Conservation (phyloP, 2,113 vertebrate species). For the Dendropsophus ebraccatus region DNA sequence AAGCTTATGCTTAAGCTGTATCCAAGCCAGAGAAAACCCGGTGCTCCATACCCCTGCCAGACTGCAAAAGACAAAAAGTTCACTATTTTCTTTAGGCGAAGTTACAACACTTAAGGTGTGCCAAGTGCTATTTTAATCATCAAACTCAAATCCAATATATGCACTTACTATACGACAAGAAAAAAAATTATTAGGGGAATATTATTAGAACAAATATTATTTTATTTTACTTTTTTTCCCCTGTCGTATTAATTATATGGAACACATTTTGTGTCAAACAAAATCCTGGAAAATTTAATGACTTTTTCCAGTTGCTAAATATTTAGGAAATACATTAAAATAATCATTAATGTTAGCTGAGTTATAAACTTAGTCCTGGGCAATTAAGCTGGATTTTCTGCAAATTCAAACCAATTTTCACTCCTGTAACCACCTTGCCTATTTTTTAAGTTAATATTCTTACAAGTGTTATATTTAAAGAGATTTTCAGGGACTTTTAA, state of each 20-base stretch:
- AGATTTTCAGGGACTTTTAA: too few relatives aligned
- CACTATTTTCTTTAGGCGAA: conserved; percentile 52
- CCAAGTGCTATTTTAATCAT: conserved; percentile 49
- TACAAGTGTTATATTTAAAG: not conserved
- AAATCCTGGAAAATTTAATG: conserved; percentile 39
- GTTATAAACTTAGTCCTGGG: not conserved
- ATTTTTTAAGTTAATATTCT: not conserved
- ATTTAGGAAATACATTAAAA: conserved; percentile 35
- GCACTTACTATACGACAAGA: not conserved
- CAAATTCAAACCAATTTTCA: not conserved
- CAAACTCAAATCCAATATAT: conserved; percentile 35
- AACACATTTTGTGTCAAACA: conserved; percentile 13
- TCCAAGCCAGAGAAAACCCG: conserved; percentile 44
- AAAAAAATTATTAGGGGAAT: conserved; percentile 4
- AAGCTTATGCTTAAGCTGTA: conserved; percentile 56
- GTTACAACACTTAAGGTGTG: conserved; percentile 33
- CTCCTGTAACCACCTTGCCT: not conserved
- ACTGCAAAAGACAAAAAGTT: conserved; percentile 52
- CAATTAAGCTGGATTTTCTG: not conserved
- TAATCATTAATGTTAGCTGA: conserved; percentile 21
- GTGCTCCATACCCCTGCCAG: conserved; percentile 30
- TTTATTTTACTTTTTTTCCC: conserved; percentile 5
- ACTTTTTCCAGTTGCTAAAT: conserved; percentile 27
- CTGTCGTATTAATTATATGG: conserved; percentile 27
- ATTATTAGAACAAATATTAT: conserved; percentile 49